Evolutionary conservation across 2,888 invertebrate genomes (phyloP).

Genomic region (Mystacides longicornis): DNA sequence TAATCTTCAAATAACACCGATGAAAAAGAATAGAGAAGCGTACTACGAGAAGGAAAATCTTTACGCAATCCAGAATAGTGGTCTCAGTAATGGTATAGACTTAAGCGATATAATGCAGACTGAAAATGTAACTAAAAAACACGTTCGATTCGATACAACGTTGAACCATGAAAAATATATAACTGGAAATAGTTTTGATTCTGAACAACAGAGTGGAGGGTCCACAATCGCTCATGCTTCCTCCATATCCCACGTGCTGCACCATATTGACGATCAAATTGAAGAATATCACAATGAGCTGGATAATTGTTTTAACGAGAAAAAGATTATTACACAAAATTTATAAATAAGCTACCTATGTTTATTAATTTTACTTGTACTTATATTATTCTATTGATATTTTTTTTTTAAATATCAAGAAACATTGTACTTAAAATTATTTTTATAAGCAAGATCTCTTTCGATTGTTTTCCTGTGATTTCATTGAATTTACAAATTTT

Average conservation of each 20-base stretch:
- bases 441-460: too few relatives aligned
- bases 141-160: constrained; percentile 44
- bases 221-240: constrained; percentile 4
- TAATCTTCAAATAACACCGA: constrained; percentile 20
- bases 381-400: neutral
- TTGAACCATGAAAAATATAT: constrained; percentile 44
- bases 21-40: constrained; percentile 13
- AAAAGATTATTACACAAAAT: constrained; percentile 43
- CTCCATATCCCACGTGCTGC: constrained; percentile 28
- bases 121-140: constrained; percentile 40
- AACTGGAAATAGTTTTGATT: constrained; percentile 45
- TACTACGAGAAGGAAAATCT: constrained; percentile 16
- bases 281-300: constrained; percentile 47
- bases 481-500: too few relatives aligned
- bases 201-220: constrained; percentile 27
- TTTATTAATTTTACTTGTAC: neutral
- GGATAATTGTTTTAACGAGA: constrained; percentile 47
- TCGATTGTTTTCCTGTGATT: too few relatives aligned
- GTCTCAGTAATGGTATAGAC: constrained; percentile 12
- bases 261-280: constrained; percentile 43
- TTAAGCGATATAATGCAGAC: constrained; percentile 26
- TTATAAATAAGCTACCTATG: constrained; percentile 20
- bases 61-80: constrained; percentile 7
- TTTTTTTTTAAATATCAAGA: neutral
- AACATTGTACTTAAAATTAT: neutral